Conservation (phyloP, 2,797 vertebrate genomes). For the Champsocephalus esox region DNA sequence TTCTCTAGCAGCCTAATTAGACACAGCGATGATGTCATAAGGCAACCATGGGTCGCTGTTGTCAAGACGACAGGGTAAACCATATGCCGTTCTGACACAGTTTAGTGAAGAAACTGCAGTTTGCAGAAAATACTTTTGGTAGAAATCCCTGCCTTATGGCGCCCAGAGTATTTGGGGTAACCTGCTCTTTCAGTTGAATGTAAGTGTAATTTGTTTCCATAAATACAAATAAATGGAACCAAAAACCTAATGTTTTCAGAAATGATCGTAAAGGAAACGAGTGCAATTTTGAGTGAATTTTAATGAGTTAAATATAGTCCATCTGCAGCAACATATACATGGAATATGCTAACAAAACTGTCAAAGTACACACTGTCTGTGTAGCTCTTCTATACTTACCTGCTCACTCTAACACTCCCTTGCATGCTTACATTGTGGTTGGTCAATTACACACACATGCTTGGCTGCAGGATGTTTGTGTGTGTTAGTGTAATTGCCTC, state of each 20-base stretch:
- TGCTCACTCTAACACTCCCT: slow-evolving; percentile 19
- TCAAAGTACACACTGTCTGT: slow-evolving; percentile 9
- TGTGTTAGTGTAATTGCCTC: slow-evolving; percentile 71
- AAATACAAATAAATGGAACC: not conserved
- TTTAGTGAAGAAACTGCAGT: slow-evolving; percentile 16
- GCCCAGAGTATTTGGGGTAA: slow-evolving; percentile 7
- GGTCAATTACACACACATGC: slow-evolving; percentile 42
- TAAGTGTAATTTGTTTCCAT: slow-evolving; percentile 4
- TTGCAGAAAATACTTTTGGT: slow-evolving; percentile 20
- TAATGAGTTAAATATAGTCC: not conserved
- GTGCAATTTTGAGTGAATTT: not conserved
- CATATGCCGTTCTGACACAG: slow-evolving; percentile 30
- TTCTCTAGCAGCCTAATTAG: slow-evolving; percentile 75
- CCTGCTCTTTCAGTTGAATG: slow-evolving; percentile 9
- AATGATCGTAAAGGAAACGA: not conserved
- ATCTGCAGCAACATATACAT: not conserved
- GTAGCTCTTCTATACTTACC: slow-evolving; percentile 24
- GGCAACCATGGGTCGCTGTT: slow-evolving; percentile 72
- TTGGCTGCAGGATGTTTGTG: slow-evolving; percentile 64
- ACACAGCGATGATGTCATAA: slow-evolving; percentile 77
- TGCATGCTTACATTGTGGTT: slow-evolving; percentile 29
- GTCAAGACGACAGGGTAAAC: slow-evolving; percentile 75
- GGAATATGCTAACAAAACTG: not conserved
- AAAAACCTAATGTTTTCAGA: not conserved
- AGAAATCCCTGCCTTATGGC: slow-evolving; percentile 16